Evolutionary conservation across 2,113 vertebrate genomes (phyloP), one percentile per base, ranked within the genome.

Genomic region (Caranx ignobilis): DNA sequence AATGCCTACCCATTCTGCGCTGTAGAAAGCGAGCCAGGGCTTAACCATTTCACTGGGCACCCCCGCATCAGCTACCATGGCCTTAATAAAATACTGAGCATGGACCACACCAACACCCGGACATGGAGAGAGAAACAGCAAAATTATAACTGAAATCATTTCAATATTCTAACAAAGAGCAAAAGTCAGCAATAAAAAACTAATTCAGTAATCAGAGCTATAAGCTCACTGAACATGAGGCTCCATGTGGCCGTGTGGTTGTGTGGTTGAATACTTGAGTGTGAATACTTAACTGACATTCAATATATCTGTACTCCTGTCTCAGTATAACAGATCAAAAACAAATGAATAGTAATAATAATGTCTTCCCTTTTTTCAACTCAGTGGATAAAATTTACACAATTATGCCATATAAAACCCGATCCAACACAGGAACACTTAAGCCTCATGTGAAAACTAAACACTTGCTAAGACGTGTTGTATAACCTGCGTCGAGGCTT

Each of bases 1-100:
- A 95, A 95, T 93, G 89, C 81, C 75, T 82, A 64, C 32, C 69
- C 88, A 79, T 82, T 88, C 82, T 77, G 61, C 69, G 66, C 68
- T 19, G 48, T 41, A 71, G 79, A 79, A 76, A 85, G 34, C 77
- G 74, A 89, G 77, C 50, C 55, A 57, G 55, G 70, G 79, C 82
- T 88, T 62, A 86, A 84, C 79, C 72, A 83, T 79, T 89, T 71
- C 60, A 77, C 62, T 45, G 59, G 63, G 65, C 59, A 62, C 63
- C 52, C 57, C 69, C 21, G 8, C 52, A 78, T 76, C 69, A 75
- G 41, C 70, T 76, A 47, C 75, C 73, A 13, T 3, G 34, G 67
- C 62, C 68, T 77, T 62, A 54, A 77, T 71, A 55, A 84, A 77
- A 79, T 48, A 48, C 59, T 19, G 41, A 59, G 60, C 56, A 7